A percentile compares a stretch with the other conserved stretches of the same genome.
These are phyloP conservation scores for Euphydryas editha DNA, from an alignment of 2,888 invertebrate genomes.

Conservation along the genomic window DNA sequence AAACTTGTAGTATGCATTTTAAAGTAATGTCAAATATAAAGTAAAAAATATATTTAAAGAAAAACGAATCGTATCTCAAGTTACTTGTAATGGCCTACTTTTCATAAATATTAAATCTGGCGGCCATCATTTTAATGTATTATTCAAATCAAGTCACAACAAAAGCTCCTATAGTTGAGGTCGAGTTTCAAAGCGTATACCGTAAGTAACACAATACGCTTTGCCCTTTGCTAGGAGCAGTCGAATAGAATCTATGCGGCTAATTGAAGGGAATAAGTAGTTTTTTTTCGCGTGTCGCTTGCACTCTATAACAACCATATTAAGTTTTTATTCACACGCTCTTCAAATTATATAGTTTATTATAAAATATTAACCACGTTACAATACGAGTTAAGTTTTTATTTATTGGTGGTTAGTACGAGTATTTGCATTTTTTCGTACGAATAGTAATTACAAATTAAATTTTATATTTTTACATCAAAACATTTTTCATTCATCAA, in stretches of 20 bases:
- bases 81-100: slow-evolving; percentile 41
- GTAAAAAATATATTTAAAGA: slow-evolving; percentile 20
- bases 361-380: slow-evolving; percentile 4
- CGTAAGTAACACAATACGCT: slow-evolving; percentile 77
- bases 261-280: slow-evolving; percentile 43
- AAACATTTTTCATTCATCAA: no score
- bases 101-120: slow-evolving; percentile 59
- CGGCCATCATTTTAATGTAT: slow-evolving; percentile 72
- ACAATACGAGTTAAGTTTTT: neutral
- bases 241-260: slow-evolving; percentile 41
- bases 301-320: slow-evolving; percentile 6
- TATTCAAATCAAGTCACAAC: slow-evolving; percentile 77
- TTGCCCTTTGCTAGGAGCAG: slow-evolving; percentile 56
- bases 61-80: slow-evolving; percentile 34
- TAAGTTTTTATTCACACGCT: slow-evolving; percentile 1
- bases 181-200: slow-evolving; percentile 74
- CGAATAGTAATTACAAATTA: neutral
- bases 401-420: neutral
- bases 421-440: neutral
- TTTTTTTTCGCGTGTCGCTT: slow-evolving; percentile 17
- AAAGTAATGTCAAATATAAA: slow-evolving; percentile 15
- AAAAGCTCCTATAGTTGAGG: slow-evolving; percentile 72
- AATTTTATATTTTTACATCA: no score
- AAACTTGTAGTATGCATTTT: slow-evolving; percentile 9
- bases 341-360: neutral